Conservation (phyloP, 1,140 invertebrate genomes). For the Pectinophora gossypiella region DNA sequence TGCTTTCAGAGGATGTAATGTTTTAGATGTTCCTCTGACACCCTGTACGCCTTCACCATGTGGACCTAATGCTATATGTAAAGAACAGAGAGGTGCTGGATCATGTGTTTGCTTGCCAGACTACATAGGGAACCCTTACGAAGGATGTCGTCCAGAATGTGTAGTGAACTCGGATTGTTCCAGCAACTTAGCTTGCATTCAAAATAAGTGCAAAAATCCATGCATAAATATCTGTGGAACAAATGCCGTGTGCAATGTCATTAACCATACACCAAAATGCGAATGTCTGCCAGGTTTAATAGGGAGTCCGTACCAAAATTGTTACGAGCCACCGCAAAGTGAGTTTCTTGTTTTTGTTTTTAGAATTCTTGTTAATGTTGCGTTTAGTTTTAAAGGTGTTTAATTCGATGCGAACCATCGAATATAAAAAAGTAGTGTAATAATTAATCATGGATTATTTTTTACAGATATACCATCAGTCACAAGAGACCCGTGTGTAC, state of each 20-base stretch:
- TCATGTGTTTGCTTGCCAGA: conserved; percentile 82
- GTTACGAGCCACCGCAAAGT: conserved; percentile 48
- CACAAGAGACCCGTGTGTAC: conserved; percentile 79
- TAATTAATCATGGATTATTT: conserved; percentile 91
- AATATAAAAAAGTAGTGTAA: conserved; percentile 88
- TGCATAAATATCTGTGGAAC: conserved; percentile 85
- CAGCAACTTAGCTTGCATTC: conserved; percentile 80
- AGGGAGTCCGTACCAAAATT: conserved; percentile 77
- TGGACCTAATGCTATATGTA: conserved; percentile 82
- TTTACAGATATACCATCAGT: conserved; percentile 60
- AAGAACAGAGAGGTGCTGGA: conserved; percentile 79
- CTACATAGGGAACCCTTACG: conserved; percentile 83
- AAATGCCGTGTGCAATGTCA: conserved; percentile 83
- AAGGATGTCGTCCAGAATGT: conserved; percentile 86
- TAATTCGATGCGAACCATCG: no score
- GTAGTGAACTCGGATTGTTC: conserved; percentile 85
- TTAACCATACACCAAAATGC: conserved; percentile 85
- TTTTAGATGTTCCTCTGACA: conserved; percentile 54
- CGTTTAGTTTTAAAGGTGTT: no score
- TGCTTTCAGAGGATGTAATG: conserved; percentile 70
- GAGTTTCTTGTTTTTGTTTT: not conserved
- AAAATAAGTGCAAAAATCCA: conserved; percentile 86
- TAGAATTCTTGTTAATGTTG: no score
- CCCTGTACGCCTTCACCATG: conserved; percentile 84
- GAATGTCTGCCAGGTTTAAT: conserved; percentile 80